Evolutionary conservation across 2,888 invertebrate genomes (phyloP).

Genomic region (Rhodophaea formosa): DNA sequence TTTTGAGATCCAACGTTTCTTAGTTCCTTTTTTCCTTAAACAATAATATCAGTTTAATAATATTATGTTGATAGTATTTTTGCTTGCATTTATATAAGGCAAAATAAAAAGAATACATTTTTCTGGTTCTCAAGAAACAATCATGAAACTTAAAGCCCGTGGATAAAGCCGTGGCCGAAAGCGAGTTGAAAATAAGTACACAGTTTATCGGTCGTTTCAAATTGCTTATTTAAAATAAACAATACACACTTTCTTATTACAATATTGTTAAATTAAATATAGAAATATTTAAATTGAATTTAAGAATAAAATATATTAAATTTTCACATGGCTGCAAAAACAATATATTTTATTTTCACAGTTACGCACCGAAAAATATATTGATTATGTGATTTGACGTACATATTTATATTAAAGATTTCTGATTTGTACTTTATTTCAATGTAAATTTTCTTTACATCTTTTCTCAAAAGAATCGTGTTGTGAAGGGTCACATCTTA

Average conservation of each 20-base stretch:
- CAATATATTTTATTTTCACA: constrained; percentile 11
- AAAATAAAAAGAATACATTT: too few species aligned
- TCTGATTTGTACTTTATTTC: neutral
- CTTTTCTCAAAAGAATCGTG: too few species aligned
- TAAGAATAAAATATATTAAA: constrained; percentile 2
- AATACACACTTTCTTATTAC: neutral
- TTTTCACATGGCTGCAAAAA: constrained; percentile 5
- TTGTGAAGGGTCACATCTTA: too few species aligned
- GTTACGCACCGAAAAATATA: neutral
- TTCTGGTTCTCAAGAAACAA: too few species aligned
- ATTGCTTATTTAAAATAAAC: constrained; percentile 10
- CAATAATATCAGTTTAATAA: too few species aligned
- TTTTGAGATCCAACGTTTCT: too few species aligned
- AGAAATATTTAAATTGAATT: constrained; percentile 6
- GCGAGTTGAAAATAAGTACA: neutral
- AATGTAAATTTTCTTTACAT: neutral
- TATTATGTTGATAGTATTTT: too few species aligned
- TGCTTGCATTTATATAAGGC: too few species aligned
- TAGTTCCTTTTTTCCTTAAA: too few species aligned
- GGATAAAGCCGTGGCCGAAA: too few species aligned
- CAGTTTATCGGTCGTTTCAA: constrained; percentile 4
- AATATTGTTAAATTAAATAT: constrained; percentile 8
- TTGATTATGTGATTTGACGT: neutral
- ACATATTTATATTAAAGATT: neutral
- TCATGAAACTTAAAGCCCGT: too few species aligned